These are phyloP conservation scores for Lophotis ruficrista DNA, from an alignment of 2,113 vertebrate species.

Conservation along the genomic window DNA sequence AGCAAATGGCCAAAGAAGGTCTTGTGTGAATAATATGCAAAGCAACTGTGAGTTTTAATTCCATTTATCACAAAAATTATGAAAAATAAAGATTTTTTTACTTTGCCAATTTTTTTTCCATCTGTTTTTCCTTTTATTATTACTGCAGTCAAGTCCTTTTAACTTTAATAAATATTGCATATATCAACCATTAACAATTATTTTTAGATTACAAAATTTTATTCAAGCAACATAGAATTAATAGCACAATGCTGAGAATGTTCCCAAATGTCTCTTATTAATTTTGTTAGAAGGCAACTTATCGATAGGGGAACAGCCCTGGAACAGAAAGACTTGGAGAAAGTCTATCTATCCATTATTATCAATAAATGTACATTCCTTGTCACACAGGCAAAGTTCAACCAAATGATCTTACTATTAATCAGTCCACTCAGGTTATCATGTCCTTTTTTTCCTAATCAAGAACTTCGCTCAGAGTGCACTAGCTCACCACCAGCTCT, in stretches of 20 bases:
- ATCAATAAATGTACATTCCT: not conserved
- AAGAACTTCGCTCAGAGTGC: not conserved
- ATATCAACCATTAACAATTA: not conserved
- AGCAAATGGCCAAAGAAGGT: not conserved
- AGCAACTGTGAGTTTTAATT: not conserved
- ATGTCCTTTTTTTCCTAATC: not conserved
- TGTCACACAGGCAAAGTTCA: not conserved
- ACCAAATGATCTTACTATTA: not conserved
- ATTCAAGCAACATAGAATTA: not conserved
- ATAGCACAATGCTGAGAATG: not conserved
- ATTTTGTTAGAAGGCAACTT: not conserved
- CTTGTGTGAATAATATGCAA: constrained; percentile 1
- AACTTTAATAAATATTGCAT: not conserved
- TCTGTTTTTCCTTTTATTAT: not conserved
- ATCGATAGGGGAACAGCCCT: not conserved
- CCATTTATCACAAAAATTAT: not conserved
- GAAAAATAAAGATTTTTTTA: not conserved
- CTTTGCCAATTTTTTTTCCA: not conserved
- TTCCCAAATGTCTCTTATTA: not conserved
- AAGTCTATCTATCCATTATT: not conserved
- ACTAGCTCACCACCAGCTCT: not conserved
- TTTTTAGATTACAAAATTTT: constrained; percentile 9
- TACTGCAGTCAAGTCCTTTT: not conserved
- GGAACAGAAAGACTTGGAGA: not conserved
- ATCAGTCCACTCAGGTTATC: not conserved